Conservation (phyloP, 2,888 invertebrate genomes). For the Leistus spinibarbis region DNA sequence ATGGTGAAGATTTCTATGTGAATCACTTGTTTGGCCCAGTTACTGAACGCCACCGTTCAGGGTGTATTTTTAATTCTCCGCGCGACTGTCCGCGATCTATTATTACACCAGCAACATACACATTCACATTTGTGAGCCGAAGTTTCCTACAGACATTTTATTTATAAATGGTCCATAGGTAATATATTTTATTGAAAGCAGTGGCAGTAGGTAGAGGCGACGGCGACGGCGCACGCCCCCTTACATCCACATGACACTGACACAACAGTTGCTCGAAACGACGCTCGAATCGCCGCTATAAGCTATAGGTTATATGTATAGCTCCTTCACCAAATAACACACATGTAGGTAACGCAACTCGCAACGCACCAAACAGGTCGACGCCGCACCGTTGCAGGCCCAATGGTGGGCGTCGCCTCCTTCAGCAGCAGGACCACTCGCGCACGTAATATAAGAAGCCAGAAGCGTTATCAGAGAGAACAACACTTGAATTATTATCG, state of each 20-base stretch:
- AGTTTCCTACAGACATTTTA: neutral
- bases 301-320: no score
- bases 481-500: constrained; percentile 10
- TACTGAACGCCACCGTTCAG: constrained; percentile 43
- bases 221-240: constrained; percentile 12
- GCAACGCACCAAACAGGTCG: neutral
- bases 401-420: neutral
- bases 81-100: constrained; percentile 43
- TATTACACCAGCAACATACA: constrained; percentile 41
- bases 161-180: neutral
- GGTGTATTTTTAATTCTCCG: constrained; percentile 44
- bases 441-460: constrained; percentile 26
- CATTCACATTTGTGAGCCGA: neutral
- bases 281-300: neutral
- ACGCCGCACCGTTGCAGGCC: neutral
- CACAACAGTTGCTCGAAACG: neutral
- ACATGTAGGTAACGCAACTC: neutral
- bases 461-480: constrained; percentile 14
- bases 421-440: constrained; percentile 20
- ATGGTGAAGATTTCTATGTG: constrained; percentile 23
- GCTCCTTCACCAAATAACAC: neutral
- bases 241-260: constrained; percentile 1
- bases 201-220: constrained; percentile 7
- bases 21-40: constrained; percentile 45
- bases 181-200: neutral